Percentiles rank a stretch among this genome's conserved stretches.
These are phyloP conservation scores for Kryptolebias marmoratus DNA, from an alignment of 2,113 vertebrate genomes.

Conservation along the genomic window DNA sequence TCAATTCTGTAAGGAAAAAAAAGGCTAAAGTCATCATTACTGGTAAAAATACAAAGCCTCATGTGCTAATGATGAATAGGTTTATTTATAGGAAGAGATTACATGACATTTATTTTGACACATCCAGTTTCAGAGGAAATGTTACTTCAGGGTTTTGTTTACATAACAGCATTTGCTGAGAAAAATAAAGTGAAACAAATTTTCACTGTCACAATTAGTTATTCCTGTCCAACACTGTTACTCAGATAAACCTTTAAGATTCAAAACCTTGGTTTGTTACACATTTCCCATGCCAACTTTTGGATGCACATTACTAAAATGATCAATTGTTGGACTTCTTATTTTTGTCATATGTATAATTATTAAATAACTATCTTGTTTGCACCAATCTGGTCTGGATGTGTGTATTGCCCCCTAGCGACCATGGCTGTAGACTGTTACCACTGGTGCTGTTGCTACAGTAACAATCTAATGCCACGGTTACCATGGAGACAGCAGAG, in stretches of 20 bases:
- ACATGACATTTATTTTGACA: conserved; percentile 4
- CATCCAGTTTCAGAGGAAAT: neutral
- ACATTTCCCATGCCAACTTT: too few relatives aligned
- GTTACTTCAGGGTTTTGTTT: too few relatives aligned
- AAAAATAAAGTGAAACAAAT: too few relatives aligned
- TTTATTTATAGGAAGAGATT: conserved; percentile 41
- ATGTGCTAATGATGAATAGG: neutral
- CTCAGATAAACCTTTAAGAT: too few relatives aligned
- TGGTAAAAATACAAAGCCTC: conserved; percentile 24
- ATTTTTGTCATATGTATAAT: neutral
- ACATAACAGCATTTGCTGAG: neutral
- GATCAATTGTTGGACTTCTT: neutral
- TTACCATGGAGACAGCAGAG: conserved; percentile 85
- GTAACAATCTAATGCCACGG: conserved; percentile 99
- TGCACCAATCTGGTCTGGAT: conserved; percentile 57
- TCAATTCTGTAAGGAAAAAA: neutral
- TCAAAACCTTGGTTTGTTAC: neutral
- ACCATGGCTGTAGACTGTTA: conserved; percentile 99
- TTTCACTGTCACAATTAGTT: too few relatives aligned
- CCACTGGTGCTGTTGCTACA: conserved; percentile 91
- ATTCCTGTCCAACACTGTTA: neutral
- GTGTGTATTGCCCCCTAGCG: conserved; percentile 86
- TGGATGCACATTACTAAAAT: neutral
- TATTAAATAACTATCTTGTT: neutral
- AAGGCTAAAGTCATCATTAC: neutral